Evolutionary conservation across 2,797 vertebrate species (phyloP), one percentile per base, ranked within the genome.

Genomic region (Pseudotriccus pelzelni): DNA sequence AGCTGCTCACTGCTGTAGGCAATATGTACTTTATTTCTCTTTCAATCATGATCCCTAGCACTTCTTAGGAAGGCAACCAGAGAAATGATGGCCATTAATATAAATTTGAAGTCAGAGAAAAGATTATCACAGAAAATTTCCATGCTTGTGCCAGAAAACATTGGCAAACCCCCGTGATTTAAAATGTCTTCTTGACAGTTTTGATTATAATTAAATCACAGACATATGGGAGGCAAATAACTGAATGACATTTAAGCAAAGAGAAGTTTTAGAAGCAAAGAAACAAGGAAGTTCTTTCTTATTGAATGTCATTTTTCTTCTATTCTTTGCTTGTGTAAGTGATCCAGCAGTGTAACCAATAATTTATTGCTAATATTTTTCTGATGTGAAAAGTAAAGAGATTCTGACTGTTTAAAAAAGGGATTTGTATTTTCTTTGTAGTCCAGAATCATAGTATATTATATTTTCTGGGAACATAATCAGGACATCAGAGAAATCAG

Each of bases 171-270:
- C 47, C 37, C 85, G 84, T 97, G 95, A 97, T 97, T 97, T 97
- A 97, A 92, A 92, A 85, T 86, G 70, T 59, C 34, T 95, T 27
- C 19, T 77, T 95, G 93, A 94, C 96, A 96, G 84, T 89, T 93
- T 91, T 93, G 95, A 97, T 96, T 97, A 96, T 96, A 97, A 98
- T 98, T 98, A 98, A 97, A 97, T 92, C 93, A 85, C 49, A 96
- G 89, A 84, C 97, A 97, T 96, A 96, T 93, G 95, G 95, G 93
- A 97, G 59, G 58, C 1, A 0, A 97, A 95, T 94, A 94, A 93
- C 84, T 86, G 91, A 97, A 95, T 96, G 87, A 70, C 90, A 93
- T 90, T 96, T 93, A 78, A 94, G n/a, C 23, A 93, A 96, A 67
- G 60, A 77, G 49, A 84, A 91, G 41, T 89, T 89, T 92, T 80